Base-by-base conservation (phyloP, 2,888 invertebrate species). In the Cactoblastis cactorum region DNA sequence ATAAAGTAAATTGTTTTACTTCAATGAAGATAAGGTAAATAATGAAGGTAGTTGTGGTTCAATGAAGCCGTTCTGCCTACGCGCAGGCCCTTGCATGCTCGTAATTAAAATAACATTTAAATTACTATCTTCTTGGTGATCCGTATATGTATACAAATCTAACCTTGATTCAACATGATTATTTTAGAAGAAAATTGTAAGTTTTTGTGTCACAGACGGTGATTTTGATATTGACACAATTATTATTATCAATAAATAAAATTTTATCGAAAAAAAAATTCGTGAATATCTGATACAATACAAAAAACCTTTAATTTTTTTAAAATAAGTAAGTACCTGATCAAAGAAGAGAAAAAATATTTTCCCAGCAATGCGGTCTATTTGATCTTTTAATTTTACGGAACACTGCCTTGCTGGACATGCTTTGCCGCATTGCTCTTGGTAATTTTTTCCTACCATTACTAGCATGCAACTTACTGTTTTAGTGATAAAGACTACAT, bases 401-500 rank as follows among this genome's bases (percentile, higher is more conserved):
- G 48, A 53, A 48, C 47, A 50, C 39, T 54, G 50, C 53, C 32
- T 52, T 52, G 18, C 37, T 43, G 17, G 14, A 17, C 28, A 28
- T 28, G 4, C 28, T 28, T 32, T 24, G 24, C 24, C 24, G 41
- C n/a, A 49, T 53, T 54, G 53, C 53, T 60, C 53, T 65, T 65
- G 5, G 22, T 22, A 4, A 4, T 35, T 12, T 2, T 35, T 35
- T 5, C 35, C 37, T 37, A 35, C 4, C 6, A 14, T n/a, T n/a
- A n/a, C n/a, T 67, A 58, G 59, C 76, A 72, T 71, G 65, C 63
- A 76, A 71, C 77, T 80, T 63, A 74, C 74, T 75, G 73, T 61
- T 62, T 59, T 74, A 71, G 69, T 61, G 65, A 78, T 79, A 77
- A 79, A 79, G 69, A 71, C 61, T 67, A 62, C 79, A 79, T 80